Base-by-base conservation (phyloP, 2,888 invertebrate species). In the Acrocyrtus sp. region DNA sequence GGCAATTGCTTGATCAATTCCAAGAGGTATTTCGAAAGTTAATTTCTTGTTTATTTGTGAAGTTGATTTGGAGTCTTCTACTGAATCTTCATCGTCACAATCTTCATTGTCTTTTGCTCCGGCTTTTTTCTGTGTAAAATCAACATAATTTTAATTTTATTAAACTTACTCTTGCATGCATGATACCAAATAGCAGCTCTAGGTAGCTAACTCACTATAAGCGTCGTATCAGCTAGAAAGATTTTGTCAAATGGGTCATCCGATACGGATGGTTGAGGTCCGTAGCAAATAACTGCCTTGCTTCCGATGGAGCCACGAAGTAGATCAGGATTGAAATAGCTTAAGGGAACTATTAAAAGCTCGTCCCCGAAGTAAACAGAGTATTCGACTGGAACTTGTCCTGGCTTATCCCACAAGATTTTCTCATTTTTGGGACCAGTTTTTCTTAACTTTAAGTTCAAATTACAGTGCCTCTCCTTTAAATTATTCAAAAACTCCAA, bases 181-280 rank as follows among this genome's bases (percentile, higher is more conserved):
- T n/a, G n/a, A n/a, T n/a, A n/a, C n/a, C n/a, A n/a, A n/a, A n/a
- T n/a, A n/a, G n/a, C n/a, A n/a, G n/a, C n/a, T n/a, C n/a, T n/a
- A n/a, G n/a, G n/a, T n/a, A n/a, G n/a, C n/a, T n/a, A n/a, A n/a
- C n/a, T n/a, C n/a, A n/a, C n/a, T n/a, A n/a, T n/a, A n/a, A n/a
- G n/a, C 78, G 94, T 91, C 0, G 94, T 96, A 86, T 96, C 96
- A 76, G 94, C 87, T 12, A 97, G 86, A 83, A 95, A 97, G 83
- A 93, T 92, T 15, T 94, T 94, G 86, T 97, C 96, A 83, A 95
- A 94, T 2, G 95, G 95, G 85, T 97, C 97, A 84, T 95, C 95
- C 0, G 95, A 91, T 15, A 75, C 26, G 12, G 66, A 27, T 10
- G 62, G 34, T 41, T 76, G 74, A 51, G 76, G 68, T 12, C 90